A percentile compares a stretch with the other conserved stretches of the same genome.
These are phyloP conservation scores for Guaruba guarouba DNA, from an alignment of 2,113 vertebrate genomes.

Conservation along the genomic window DNA sequence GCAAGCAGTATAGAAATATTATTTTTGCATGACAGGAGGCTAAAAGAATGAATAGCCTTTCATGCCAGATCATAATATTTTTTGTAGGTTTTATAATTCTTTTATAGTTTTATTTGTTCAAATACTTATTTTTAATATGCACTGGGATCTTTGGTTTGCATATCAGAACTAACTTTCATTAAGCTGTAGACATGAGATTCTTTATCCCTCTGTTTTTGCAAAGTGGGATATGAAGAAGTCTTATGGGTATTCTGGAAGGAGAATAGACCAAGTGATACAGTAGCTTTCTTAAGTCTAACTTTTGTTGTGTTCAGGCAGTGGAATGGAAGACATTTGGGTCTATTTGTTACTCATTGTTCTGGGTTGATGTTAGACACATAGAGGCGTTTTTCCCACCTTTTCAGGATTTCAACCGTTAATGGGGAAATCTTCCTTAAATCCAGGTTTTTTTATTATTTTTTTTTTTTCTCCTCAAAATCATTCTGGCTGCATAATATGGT, in stretches of 20 bases:
- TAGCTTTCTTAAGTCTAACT: not conserved
- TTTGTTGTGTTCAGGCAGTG: not conserved
- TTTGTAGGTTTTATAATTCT: not conserved
- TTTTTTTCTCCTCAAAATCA: not conserved
- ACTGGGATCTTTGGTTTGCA: not conserved
- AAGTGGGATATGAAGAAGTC: not conserved
- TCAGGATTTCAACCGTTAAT: not conserved
- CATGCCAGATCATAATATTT: not conserved
- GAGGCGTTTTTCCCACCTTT: not conserved
- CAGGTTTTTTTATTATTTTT: not conserved
- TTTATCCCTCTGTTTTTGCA: not conserved
- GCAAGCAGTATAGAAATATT: not conserved
- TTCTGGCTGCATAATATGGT: not conserved
- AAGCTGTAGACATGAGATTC: not conserved
- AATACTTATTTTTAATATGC: not conserved
- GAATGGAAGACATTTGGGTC: not conserved
- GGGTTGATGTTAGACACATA: not conserved
- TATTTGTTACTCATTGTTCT: not conserved
- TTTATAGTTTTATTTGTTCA: not conserved
- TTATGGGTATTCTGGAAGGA: not conserved
- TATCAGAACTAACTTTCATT: not conserved
- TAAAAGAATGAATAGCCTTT: not conserved
- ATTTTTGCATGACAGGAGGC: not conserved
- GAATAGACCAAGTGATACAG: not conserved
- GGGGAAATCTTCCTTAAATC: not conserved